phyloP scores from a whole-genome alignment of 2,113 vertebrate species.

The Solenodon paradoxus region DNA sequence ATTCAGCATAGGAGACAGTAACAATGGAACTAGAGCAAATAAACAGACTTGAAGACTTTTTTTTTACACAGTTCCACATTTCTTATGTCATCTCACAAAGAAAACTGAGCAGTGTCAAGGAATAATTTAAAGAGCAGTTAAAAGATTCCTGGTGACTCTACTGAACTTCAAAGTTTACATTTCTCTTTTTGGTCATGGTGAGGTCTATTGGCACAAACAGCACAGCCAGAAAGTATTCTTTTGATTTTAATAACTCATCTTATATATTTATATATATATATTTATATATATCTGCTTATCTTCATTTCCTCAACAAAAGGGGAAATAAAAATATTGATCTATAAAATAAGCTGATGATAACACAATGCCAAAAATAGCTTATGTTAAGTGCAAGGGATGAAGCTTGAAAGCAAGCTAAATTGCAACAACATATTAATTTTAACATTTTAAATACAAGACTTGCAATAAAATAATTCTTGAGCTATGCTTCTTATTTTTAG shows the following conservation, averaged over 20 bases:
- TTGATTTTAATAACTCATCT: slow-evolving; percentile 74
- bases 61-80: background rate
- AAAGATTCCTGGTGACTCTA: slow-evolving; percentile 44
- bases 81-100: background rate
- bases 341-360: slow-evolving; percentile 89
- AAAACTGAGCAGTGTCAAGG: background rate
- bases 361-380: slow-evolving; percentile 89
- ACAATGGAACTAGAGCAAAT: background rate
- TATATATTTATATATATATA: slow-evolving; percentile 53
- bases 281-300: slow-evolving; percentile 76
- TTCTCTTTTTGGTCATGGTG: slow-evolving; percentile 86
- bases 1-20: background rate
- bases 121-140: slow-evolving; percentile 21
- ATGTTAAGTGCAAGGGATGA: slow-evolving; percentile 93
- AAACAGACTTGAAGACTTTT: background rate
- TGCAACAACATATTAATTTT: slow-evolving; percentile 85
- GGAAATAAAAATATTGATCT: slow-evolving; percentile 84
- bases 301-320: slow-evolving; percentile 79
- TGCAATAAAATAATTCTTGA: slow-evolving; percentile 90
- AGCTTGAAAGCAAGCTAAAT: slow-evolving; percentile 91
- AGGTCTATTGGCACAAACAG: slow-evolving; percentile 82
- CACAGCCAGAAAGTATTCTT: slow-evolving; percentile 77
- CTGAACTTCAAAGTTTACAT: slow-evolving; percentile 84
- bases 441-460: slow-evolving; percentile 93
- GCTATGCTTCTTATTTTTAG: slow-evolving; percentile 81